phyloP scores from a whole-genome alignment of 2,888 invertebrate species.

The Drosophila lacicola region DNA sequence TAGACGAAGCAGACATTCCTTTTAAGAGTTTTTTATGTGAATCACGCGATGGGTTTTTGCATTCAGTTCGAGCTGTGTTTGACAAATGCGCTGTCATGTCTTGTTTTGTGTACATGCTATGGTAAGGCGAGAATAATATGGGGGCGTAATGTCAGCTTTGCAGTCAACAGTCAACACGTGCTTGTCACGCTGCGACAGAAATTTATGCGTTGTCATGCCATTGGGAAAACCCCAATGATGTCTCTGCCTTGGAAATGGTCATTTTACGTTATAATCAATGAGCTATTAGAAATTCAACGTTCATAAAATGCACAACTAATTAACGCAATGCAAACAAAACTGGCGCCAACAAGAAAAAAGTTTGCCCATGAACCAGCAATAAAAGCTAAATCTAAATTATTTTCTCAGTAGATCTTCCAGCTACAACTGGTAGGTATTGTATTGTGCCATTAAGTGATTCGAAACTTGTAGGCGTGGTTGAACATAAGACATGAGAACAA shows the following conservation, averaged over 20 bases:
- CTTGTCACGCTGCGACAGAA: conserved; percentile 27
- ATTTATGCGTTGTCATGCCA: conserved; percentile 60
- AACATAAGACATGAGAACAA: conserved; percentile 16
- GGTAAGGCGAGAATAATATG: too few species aligned
- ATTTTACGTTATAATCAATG: conserved; percentile 48
- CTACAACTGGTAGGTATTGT: conserved; percentile 3
- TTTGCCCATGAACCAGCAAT: conserved; percentile 54
- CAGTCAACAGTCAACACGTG: conserved; percentile 27
- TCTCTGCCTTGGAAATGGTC: conserved; percentile 2
- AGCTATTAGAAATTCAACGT: conserved; percentile 43
- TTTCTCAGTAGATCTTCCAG: conserved; percentile 25
- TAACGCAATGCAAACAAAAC: conserved; percentile 38
- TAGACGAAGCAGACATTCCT: conserved; percentile 16
- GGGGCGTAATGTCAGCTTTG: conserved; percentile 21
- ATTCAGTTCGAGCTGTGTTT: conserved; percentile 24
- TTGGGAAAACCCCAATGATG: conserved; percentile 1
- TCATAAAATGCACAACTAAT: conserved; percentile 60
- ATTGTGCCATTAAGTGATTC: conserved; percentile 59
- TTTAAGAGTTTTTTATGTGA: conserved; percentile 4
- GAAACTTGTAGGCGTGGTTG: conserved; percentile 39
- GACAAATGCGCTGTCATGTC: conserved; percentile 46
- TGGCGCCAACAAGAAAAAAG: conserved; percentile 32
- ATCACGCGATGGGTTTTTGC: conserved; percentile 30
- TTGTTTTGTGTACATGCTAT: conserved; percentile 4
- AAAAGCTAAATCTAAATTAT: conserved; percentile 44